These are phyloP conservation scores for Philypnodon macrostomus DNA, from an alignment of 2,797 vertebrate genomes.

Conservation along the genomic window DNA sequence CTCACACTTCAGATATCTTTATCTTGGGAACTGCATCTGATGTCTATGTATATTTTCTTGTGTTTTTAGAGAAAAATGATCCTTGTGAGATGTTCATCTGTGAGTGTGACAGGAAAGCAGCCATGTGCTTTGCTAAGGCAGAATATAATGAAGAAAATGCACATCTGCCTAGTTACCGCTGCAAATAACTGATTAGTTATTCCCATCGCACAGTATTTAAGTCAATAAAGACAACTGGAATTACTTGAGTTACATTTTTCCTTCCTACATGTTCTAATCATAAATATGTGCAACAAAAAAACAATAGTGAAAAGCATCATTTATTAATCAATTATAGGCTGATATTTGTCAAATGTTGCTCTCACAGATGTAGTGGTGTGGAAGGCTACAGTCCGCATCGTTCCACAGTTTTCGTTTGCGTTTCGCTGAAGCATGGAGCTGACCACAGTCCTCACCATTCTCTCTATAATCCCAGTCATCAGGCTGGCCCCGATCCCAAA, in stretches of 20 bases:
- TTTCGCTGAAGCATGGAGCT: slow-evolving; percentile 20
- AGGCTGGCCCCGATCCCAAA: slow-evolving; percentile 68
- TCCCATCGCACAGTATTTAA: neutral
- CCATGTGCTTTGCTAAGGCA: slow-evolving; percentile 74
- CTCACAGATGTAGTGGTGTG: slow-evolving; percentile 63
- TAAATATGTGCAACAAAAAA: no score
- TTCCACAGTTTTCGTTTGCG: slow-evolving; percentile 59
- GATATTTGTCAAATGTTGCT: neutral
- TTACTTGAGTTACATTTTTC: slow-evolving; percentile 15
- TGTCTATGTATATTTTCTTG: neutral
- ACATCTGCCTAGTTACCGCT: slow-evolving; percentile 26
- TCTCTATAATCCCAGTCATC: slow-evolving; percentile 62
- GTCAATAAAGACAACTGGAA: neutral
- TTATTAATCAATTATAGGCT: neutral
- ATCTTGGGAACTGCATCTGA: no score
- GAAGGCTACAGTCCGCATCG: slow-evolving; percentile 58
- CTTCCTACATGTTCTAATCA: neutral
- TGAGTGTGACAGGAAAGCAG: slow-evolving; percentile 80
- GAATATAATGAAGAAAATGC: slow-evolving; percentile 53
- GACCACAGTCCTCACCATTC: slow-evolving; percentile 73
- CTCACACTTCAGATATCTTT: neutral
- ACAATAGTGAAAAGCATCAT: no score
- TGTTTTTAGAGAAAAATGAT: slow-evolving; percentile 53
- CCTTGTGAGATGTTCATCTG: slow-evolving; percentile 77
- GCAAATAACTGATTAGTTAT: slow-evolving; percentile 41